Conservation (phyloP, 2,888 invertebrate genomes). For the Copidosoma aretas region DNA sequence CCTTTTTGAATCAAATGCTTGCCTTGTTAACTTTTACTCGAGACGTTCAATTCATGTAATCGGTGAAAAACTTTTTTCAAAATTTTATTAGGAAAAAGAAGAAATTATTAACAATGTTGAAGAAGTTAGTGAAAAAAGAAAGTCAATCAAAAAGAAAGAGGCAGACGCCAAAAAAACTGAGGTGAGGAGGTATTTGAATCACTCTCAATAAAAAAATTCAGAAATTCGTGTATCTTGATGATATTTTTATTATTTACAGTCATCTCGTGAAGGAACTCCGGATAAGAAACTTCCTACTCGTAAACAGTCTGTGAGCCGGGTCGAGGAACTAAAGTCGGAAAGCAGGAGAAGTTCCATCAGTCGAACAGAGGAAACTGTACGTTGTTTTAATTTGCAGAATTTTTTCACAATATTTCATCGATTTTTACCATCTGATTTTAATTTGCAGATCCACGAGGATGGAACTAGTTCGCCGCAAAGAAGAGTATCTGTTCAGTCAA, state of each 20-base stretch:
- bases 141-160: constrained; percentile 41
- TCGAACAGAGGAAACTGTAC: constrained; percentile 49
- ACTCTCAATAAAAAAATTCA: not conserved
- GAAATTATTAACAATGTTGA: constrained; percentile 57
- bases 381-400: too few relatives aligned
- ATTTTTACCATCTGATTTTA: not conserved
- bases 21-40: not conserved
- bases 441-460: constrained; percentile 48
- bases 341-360: constrained; percentile 59
- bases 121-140: constrained; percentile 50
- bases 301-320: constrained; percentile 55
- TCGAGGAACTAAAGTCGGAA: constrained; percentile 57
- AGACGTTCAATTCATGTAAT: not conserved
- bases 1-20: not conserved
- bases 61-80: not conserved
- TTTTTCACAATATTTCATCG: not conserved
- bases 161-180: constrained; percentile 40
- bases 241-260: constrained; percentile 42
- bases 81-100: constrained; percentile 50
- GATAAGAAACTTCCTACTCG: constrained; percentile 53
- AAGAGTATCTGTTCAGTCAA: constrained; percentile 56
- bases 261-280: constrained; percentile 48
- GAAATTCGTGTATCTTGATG: too few relatives aligned
- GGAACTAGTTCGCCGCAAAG: constrained; percentile 51
- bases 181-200: constrained; percentile 11